A percentile compares a stretch with the other conserved stretches of the same genome.
Conservation (phyloP, 2,113 vertebrate species). For the Xenopus borealis region DNA sequence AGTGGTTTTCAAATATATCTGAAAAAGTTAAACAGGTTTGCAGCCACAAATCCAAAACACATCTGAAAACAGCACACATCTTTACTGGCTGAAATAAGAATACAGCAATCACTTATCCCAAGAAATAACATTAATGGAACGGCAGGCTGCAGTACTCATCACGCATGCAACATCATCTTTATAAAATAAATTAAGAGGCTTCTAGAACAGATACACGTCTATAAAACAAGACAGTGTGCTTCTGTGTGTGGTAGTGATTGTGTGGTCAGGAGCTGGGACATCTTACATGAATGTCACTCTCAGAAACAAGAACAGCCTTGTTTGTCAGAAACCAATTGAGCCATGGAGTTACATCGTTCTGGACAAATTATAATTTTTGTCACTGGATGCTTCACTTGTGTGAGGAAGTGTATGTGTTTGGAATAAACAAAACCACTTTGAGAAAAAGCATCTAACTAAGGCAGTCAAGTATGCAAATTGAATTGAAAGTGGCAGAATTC, state of each 20-base stretch:
- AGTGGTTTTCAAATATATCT: background rate
- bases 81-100: background rate
- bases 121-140: background rate
- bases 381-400: slow-evolving; percentile 1
- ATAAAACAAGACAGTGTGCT: slow-evolving; percentile 38
- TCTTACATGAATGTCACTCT: slow-evolving; percentile 9
- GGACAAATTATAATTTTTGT: background rate
- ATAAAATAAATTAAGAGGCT: slow-evolving; percentile 16
- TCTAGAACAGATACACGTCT: background rate
- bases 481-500: too few species aligned
- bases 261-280: slow-evolving; percentile 45
- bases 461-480: too few species aligned
- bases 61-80: background rate
- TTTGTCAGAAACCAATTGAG: slow-evolving; percentile 9
- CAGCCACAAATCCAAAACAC: background rate
- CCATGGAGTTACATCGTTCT: background rate
- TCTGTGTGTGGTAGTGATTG: slow-evolving; percentile 40
- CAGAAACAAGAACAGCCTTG: slow-evolving; percentile 20
- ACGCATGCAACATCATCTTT: slow-evolving; percentile 1
- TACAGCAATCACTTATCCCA: background rate
- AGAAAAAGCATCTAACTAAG: too few species aligned
- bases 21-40: background rate
- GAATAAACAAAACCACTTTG: background rate
- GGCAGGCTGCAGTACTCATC: background rate
- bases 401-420: background rate